Evolutionary conservation across 2,113 vertebrate species (phyloP).

Genomic region (Eurypyga helias): DNA sequence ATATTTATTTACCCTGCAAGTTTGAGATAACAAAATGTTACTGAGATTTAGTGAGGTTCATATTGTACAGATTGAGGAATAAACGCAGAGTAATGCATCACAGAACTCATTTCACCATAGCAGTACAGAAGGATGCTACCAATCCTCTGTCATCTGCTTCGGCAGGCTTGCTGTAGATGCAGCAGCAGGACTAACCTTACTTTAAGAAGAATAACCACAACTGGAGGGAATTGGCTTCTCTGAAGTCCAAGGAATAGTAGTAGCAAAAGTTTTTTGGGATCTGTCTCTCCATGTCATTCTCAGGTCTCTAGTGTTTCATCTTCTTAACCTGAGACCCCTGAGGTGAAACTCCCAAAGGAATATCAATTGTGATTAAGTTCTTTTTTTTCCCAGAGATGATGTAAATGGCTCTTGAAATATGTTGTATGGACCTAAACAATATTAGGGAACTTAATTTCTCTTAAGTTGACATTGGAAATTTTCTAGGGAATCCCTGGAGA

Average conservation of each 20-base stretch:
- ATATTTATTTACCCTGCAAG: neutral
- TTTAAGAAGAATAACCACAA: neutral
- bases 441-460: neutral
- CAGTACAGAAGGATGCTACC: neutral
- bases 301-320: neutral
- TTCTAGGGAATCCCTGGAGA: neutral
- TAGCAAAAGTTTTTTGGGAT: neutral
- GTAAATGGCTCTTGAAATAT: neutral
- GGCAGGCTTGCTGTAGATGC: neutral
- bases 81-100: neutral
- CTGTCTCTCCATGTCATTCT: neutral
- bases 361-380: neutral
- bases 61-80: neutral
- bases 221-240: neutral
- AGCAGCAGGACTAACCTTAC: neutral
- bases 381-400: neutral
- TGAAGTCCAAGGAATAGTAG: neutral
- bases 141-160: neutral
- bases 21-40: neutral
- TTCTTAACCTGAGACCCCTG: neutral
- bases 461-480: neutral
- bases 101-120: neutral
- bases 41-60: slow-evolving; percentile 1
- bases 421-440: neutral
- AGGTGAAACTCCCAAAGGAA: neutral